These are phyloP conservation scores for Orthosia cruda DNA, from an alignment of 2,888 invertebrate genomes.

Conservation along the genomic window DNA sequence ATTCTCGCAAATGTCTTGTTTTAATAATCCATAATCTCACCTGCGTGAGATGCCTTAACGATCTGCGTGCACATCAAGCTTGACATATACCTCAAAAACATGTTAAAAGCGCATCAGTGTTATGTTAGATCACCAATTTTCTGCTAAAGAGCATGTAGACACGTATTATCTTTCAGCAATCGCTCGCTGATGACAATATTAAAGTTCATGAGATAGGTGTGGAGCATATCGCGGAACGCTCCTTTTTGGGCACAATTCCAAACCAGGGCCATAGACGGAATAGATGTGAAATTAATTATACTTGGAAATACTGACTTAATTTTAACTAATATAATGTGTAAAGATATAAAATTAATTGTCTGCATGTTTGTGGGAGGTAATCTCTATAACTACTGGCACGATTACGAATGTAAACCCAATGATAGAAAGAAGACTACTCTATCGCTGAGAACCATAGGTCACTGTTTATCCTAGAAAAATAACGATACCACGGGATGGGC, in stretches of 20 bases:
- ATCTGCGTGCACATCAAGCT: too few species aligned
- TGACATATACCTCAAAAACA: too few species aligned
- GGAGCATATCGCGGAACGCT: slow-evolving; percentile 33
- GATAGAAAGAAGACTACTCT: too few species aligned
- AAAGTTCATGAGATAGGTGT: slow-evolving; percentile 49
- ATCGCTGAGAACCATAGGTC: too few species aligned
- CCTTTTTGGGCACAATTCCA: slow-evolving; percentile 49
- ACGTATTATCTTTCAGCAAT: slow-evolving; percentile 16
- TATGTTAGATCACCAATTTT: slow-evolving; percentile 8
- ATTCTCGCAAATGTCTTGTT: too few species aligned
- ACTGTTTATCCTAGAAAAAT: neutral
- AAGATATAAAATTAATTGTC: too few species aligned
- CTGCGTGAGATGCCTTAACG: too few species aligned
- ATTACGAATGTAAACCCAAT: too few species aligned
- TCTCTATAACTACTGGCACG: too few species aligned
- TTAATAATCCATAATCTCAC: too few species aligned
- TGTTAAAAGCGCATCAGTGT: neutral
- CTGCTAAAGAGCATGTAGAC: slow-evolving; percentile 9
- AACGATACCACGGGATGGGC: neutral
- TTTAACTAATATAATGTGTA: neutral
- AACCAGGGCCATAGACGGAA: slow-evolving; percentile 16
- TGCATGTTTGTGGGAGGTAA: too few species aligned
- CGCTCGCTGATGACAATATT: slow-evolving; percentile 35
- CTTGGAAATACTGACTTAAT: slow-evolving; percentile 5
- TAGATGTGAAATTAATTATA: slow-evolving; percentile 46